phyloP scores from a whole-genome alignment of 2,888 invertebrate species.

The Heliconius erato region DNA sequence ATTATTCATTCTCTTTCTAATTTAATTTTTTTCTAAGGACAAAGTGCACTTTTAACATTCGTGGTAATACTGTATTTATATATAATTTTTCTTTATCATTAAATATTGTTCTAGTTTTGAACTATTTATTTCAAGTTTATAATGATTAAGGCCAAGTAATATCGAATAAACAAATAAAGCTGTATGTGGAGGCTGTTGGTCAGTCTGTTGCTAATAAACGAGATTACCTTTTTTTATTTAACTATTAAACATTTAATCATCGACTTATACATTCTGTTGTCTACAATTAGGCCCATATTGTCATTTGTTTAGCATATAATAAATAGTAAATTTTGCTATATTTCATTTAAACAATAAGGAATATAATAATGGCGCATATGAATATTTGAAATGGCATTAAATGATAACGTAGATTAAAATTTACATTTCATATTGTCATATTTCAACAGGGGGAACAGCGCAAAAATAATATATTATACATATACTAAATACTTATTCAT shows the following conservation, averaged over 20 bases:
- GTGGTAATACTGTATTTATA: slow-evolving; percentile 59
- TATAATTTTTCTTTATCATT: slow-evolving; percentile 45
- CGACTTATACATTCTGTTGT: slow-evolving; percentile 32
- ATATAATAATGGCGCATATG: slow-evolving; percentile 55
- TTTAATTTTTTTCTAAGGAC: slow-evolving; percentile 46
- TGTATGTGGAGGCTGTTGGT: slow-evolving; percentile 44
- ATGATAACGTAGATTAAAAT: slow-evolving; percentile 54
- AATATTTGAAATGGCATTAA: slow-evolving; percentile 59
- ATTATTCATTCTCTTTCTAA: slow-evolving; percentile 41
- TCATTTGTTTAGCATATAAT: slow-evolving; percentile 52
- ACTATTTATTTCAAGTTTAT: slow-evolving; percentile 52
- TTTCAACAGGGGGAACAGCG: slow-evolving; percentile 71
- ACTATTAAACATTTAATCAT: slow-evolving; percentile 33
- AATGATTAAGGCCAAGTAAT: slow-evolving; percentile 53
- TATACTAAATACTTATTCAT: slow-evolving; percentile 58
- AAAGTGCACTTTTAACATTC: slow-evolving; percentile 56
- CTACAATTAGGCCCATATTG: slow-evolving; percentile 59
- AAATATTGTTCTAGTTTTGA: slow-evolving; percentile 59
- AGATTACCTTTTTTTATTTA: slow-evolving; percentile 37
- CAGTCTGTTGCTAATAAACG: slow-evolving; percentile 38
- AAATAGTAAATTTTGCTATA: slow-evolving; percentile 59
- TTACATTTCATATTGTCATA: slow-evolving; percentile 70
- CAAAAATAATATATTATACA: slow-evolving; percentile 56
- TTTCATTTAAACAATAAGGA: slow-evolving; percentile 52
- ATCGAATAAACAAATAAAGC: slow-evolving; percentile 54